Conservation (phyloP, 1,140 invertebrate genomes). For the Bombus huntii region DNA sequence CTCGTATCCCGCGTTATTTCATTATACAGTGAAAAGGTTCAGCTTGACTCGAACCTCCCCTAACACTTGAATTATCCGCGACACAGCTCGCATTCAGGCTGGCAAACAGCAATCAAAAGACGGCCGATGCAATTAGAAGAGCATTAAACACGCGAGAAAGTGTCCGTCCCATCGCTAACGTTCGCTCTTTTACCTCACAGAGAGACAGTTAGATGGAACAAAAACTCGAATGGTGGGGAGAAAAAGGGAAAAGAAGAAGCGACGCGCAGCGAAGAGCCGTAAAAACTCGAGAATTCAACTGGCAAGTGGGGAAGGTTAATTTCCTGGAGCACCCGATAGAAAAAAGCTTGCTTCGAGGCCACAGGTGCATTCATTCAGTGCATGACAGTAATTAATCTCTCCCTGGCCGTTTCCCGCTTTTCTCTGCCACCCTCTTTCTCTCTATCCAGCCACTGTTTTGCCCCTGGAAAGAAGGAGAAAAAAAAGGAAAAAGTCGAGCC, state of each 20-base stretch:
- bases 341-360: slow-evolving; percentile 59
- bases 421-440: not conserved
- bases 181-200: not conserved
- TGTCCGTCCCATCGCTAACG: slow-evolving; percentile 11
- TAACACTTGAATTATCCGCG: not conserved
- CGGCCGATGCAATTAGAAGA: slow-evolving; percentile 31
- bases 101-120: not conserved
- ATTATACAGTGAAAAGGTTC: not conserved
- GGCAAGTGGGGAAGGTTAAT: slow-evolving; percentile 54
- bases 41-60: not conserved
- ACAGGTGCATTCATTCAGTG: slow-evolving; percentile 65
- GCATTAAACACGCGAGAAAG: not conserved
- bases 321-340: slow-evolving; percentile 60
- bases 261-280: slow-evolving; percentile 13
- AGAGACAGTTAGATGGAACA: not conserved
- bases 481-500: slow-evolving; percentile 21
- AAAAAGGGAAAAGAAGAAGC: not conserved
- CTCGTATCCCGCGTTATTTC: not conserved
- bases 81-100: not conserved
- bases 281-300: slow-evolving; percentile 55
- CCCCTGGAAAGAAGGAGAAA: not conserved
- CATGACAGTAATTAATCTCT: slow-evolving; percentile 64
- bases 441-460: not conserved
- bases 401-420: not conserved
- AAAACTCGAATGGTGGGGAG: not conserved